These are phyloP conservation scores for Apotomis capreana DNA, from an alignment of 2,888 invertebrate species.

Conservation along the genomic window DNA sequence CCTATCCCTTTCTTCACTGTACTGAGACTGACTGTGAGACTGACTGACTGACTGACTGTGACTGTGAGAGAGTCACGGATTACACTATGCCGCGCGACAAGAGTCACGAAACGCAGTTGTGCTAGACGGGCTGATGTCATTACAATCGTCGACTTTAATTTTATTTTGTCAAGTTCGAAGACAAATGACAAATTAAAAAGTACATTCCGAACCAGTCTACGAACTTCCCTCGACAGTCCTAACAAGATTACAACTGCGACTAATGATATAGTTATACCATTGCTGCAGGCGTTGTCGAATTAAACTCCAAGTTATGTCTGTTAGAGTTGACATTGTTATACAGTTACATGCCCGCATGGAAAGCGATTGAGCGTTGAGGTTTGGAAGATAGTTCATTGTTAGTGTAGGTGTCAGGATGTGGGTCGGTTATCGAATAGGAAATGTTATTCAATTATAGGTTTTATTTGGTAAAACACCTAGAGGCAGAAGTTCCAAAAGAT, in stretches of 20 bases:
- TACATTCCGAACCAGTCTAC: conserved; percentile 7
- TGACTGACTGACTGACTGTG: too few relatives aligned
- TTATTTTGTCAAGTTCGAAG: too few relatives aligned
- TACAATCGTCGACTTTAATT: too few relatives aligned
- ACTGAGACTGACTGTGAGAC: too few relatives aligned
- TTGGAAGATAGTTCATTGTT: conserved; percentile 22
- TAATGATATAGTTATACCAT: conserved; percentile 52
- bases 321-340: conserved; percentile 38
- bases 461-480: not conserved
- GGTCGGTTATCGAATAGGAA: conserved; percentile 6
- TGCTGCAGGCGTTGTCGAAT: conserved; percentile 43
- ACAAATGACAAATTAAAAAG: not conserved
- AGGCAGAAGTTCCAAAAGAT: too few relatives aligned
- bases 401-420: conserved; percentile 15
- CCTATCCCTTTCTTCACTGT: too few relatives aligned
- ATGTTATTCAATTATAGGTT: not conserved
- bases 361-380: conserved; percentile 28
- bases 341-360: conserved; percentile 37
- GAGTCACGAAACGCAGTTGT: too few relatives aligned
- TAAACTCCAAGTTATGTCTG: conserved; percentile 31
- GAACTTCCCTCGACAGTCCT: conserved; percentile 18
- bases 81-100: too few relatives aligned
- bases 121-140: too few relatives aligned
- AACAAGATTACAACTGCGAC: conserved; percentile 48
- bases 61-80: too few relatives aligned